Evolutionary conservation across 1,140 invertebrate species (phyloP), one percentile per base, ranked within the genome.

Genomic region (Atta texana): DNA sequence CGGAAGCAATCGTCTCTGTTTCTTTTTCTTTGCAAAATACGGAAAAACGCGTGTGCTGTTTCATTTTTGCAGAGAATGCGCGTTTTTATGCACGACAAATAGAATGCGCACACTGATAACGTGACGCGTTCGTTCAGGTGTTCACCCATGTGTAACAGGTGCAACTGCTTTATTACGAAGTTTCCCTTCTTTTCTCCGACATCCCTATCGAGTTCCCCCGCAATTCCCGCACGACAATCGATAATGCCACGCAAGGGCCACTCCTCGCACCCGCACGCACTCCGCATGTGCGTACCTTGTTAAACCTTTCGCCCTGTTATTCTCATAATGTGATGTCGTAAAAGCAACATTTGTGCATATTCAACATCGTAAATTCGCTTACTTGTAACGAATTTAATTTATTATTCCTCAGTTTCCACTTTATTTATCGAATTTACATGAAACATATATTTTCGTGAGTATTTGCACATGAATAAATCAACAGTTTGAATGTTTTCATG

Each of bases 121-220:
- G 74, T 55, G 24, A 12, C 55, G 21, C 59, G 53, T 28, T 21
- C 16, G 63, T 85, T 78, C 51, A 78, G 82, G 10, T 71, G 68
- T 77, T 85, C 78, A 75, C 63, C 74, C 75, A 44, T 77, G 86
- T 85, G 89, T 91, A 90, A 90, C 89, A 90, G 76, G 88, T 90
- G 81, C 87, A 90, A 76, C 69, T 71, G 81, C 77, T 77, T 84
- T 74, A 87, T 89, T 87, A 78, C 57, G 57, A 80, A 51, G 21
- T 76, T 85, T 87, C 68, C 59, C 39, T 91, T 63, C 86, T 66
- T 85, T 85, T 61, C 39, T 72, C 39, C 61, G n/a, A 34, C 57
- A 59, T 72, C 34, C 31, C 59, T 51, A 53, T 21, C 53, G 61
- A 21, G 34, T 24, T 14, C 53, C 31, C 31, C 24, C 49, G 34